A percentile compares a stretch with the other conserved stretches of the same genome.
Evolutionary conservation across 2,113 vertebrate genomes (phyloP).

Genomic region (Fulmarus glacialis): DNA sequence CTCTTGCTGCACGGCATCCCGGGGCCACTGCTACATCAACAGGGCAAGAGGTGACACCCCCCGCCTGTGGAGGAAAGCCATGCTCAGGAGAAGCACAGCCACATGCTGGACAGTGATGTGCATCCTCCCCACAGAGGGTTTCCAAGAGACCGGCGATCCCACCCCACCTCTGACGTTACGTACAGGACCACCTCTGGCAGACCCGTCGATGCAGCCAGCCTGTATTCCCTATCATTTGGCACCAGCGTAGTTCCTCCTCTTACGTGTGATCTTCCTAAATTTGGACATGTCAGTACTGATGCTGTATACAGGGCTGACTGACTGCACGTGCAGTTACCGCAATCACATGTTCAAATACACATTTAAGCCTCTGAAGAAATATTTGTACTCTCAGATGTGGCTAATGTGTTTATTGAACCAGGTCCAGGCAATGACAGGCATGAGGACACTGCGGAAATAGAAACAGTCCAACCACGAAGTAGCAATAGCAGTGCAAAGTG

Average conservation of each 20-base stretch:
- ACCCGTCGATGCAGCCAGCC: fast-evolving
- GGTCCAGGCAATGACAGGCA: conserved; percentile 59
- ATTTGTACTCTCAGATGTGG: conserved; percentile 56
- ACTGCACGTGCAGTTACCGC: background rate
- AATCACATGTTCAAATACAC: conserved; percentile 41
- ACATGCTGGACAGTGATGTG: fast-evolving
- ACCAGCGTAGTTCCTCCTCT: fast-evolving
- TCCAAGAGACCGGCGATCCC: background rate
- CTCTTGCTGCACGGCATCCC: fast-evolving
- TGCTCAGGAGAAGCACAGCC: background rate
- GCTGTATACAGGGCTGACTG: background rate
- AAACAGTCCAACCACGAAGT: conserved; percentile 44
- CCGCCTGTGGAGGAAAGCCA: background rate
- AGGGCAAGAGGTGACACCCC: background rate
- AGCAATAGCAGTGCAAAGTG: background rate
- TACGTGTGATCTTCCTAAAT: background rate
- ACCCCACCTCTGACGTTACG: background rate
- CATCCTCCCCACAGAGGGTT: fast-evolving
- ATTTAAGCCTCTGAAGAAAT: conserved; percentile 66
- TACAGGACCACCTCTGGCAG: background rate
- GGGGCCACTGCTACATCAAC: background rate
- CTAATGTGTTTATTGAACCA: conserved; percentile 63
- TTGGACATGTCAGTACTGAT: background rate
- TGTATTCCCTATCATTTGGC: background rate
- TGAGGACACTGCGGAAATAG: conserved; percentile 59